Evolutionary conservation across 2,888 invertebrate genomes (phyloP), one percentile per base, ranked within the genome.

Genomic region (Oscheius sp.): DNA sequence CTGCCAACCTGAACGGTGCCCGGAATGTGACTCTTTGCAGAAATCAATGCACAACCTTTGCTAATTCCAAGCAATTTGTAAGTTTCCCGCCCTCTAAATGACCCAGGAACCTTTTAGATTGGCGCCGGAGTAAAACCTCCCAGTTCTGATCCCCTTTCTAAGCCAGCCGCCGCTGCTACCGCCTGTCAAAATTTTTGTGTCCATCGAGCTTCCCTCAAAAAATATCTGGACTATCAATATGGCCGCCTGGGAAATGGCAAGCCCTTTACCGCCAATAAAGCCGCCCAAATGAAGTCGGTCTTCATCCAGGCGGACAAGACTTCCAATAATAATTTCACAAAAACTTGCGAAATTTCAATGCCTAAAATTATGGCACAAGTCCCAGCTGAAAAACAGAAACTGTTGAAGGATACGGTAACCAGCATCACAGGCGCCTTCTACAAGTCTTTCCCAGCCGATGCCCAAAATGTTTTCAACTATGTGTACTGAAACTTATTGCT

Each of bases 291-390:
- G 52, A 49, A 66, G 35, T 13, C 46, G 16, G 27, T 66, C 2
- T 52, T 52, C 29, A 49, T 49, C 49, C 49, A n/a, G 1, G 27
- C 35, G 16, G 66, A 66, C 18, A 66, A 46, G 27, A 49, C 9
- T 3, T 12, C 16, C 35, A 66, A 66, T 29, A 66, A 66, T 27
- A 66, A 66, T 25, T 66, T 66, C 66, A 66, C 46, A 0, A 49
- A 66, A 16, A 35, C 35, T 35, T 41, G 9, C 18, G 9, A 35
- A 13, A 41, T 41, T 5, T 61, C 16, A 2, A 41, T 61, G 21
- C 43, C 61, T 7, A n/a, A 41, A 43, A 41, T 18, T 23, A 23
- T 61, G 61, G 6, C 23, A 1, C 12, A 43, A 13, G 45, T 61
- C 7, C 21, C 61, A 7, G 43, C 41, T 5, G 41, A 29, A 1